Evolutionary conservation across 2,888 invertebrate genomes (phyloP), one percentile per base, ranked within the genome.

Genomic region (Lycophotia porphyrea): DNA sequence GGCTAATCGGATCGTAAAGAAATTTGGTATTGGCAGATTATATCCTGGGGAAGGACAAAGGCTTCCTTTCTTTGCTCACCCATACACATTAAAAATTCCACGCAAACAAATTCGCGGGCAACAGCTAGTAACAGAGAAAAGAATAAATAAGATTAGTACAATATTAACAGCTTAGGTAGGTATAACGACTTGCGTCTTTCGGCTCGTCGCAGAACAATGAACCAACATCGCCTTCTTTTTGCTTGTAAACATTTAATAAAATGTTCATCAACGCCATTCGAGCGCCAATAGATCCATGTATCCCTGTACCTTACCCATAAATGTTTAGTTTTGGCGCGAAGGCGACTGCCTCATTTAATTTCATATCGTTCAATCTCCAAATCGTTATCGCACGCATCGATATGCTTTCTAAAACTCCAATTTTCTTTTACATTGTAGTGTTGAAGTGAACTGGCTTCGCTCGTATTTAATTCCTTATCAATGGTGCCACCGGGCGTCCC

Each of bases 401-500:
- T 91, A 91, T 92, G 93, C 93, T 93, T 93, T 94, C 93, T 92
- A 92, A 91, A 93, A 92, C 88, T 89, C 89, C 90, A 92, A 93
- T 93, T 93, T 93, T 90, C 87, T 87, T 88, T 87, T 89, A 87
- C 89, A 92, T 92, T 92, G 92, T 93, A 86, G 87, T 88, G 82
- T 84, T 84, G 84, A 89, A 88, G 87, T 89, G 87, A 88, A 84
- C 86, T 86, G 85, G 87, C 87, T 87, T 85, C 88, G 88, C 90
- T 85, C 85, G 88, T 91, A 91, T 91, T 91, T 93, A 93, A 93
- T 92, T 92, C 90, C 90, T 94, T 93, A 94, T 93, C 93, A 94
- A 93, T 93, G 91, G 92, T 90, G 91, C 92, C 92, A 92, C 89
- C 84, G 90, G 83, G 58, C 76, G 91, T 91, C 82, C 95, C 95